Evolutionary conservation across 2,888 invertebrate genomes (phyloP), one percentile per base, ranked within the genome.

Genomic region (Ecdyonurus torrentis): DNA sequence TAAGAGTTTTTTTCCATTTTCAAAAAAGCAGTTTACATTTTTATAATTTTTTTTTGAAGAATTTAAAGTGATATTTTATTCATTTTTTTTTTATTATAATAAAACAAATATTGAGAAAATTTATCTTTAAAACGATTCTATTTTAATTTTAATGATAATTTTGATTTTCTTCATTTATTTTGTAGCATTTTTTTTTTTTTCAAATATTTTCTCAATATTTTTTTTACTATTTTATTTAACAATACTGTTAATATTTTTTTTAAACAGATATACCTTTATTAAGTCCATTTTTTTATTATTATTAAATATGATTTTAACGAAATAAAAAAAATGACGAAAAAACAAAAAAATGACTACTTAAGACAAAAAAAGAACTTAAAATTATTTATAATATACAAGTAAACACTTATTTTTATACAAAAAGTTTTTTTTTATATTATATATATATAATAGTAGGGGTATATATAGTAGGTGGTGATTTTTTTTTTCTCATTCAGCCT

Each of bases 371-470:
- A 55, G 7, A 55, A 55, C 55, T 55, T 55, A 55, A 55, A 55
- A 55, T 55, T 55, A 20, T 20, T 55, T 10, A 55, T 55, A 55
- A 55, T 55, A 55, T 55, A 55, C 55, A 55, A 5, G n/a, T n/a
- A 55, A 22, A 55, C 55, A 55, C 55, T 5, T 55, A 55, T 55
- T 55, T 37, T 55, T 55, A 55, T 55, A 55, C 55, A 55, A 55
- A 55, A 55, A 55, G 55, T 55, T 55, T 22, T n/a, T n/a, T n/a
- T n/a, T n/a, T n/a, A n/a, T n/a, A n/a, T n/a, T n/a, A 55, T 55
- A 55, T 55, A 5, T 20, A 10, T 55, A 10, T n/a, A 55, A 55
- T 10, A n/a, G n/a, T 5, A n/a, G 55, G 55, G 55, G 5, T 55
- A 20, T 55, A 5, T 55, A 7, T 55, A 7, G 20, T 55, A 37